Conservation (phyloP, 2,888 invertebrate species). For the Aplocera efformata region DNA sequence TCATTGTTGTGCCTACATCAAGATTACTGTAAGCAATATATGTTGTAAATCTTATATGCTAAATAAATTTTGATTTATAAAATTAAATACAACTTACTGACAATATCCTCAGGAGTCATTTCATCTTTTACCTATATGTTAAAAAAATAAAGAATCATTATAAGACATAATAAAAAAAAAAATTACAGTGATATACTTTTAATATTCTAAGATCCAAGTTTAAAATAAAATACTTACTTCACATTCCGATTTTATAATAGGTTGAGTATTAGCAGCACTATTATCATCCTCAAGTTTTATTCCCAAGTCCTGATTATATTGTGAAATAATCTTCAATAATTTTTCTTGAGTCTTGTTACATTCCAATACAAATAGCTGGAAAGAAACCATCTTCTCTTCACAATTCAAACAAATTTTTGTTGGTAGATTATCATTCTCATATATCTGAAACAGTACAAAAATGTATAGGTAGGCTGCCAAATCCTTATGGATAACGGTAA, state of each 20-base stretch:
- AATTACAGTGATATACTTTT: no score
- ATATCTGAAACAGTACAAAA: slow-evolving; percentile 44
- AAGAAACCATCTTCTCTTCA: slow-evolving; percentile 71
- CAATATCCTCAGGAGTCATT: slow-evolving; percentile 57
- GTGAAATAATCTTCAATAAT: slow-evolving; percentile 48
- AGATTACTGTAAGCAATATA: no score
- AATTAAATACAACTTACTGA: slow-evolving; percentile 51
- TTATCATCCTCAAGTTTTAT: slow-evolving; percentile 43
- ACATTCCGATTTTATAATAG: slow-evolving; percentile 57
- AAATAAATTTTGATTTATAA: not conserved
- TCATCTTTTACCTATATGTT: slow-evolving; percentile 69
- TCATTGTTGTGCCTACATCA: no score
- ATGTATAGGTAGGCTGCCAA: no score
- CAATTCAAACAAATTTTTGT: slow-evolving; percentile 67
- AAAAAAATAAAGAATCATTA: slow-evolving; percentile 22
- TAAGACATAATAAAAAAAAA: no score
- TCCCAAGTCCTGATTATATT: slow-evolving; percentile 29
- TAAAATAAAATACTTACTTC: slow-evolving; percentile 43
- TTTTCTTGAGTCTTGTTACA: slow-evolving; percentile 65
- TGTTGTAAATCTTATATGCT: no score
- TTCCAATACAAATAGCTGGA: slow-evolving; percentile 67
- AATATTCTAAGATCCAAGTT: not conserved
- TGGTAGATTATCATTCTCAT: slow-evolving; percentile 59
- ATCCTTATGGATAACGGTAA: no score
- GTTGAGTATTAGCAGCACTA: slow-evolving; percentile 29